Percentiles rank a stretch among this genome's conserved stretches.
These are phyloP conservation scores for Chromoteleia sp. DNA, from an alignment of 2,888 invertebrate genomes.

Conservation along the genomic window DNA sequence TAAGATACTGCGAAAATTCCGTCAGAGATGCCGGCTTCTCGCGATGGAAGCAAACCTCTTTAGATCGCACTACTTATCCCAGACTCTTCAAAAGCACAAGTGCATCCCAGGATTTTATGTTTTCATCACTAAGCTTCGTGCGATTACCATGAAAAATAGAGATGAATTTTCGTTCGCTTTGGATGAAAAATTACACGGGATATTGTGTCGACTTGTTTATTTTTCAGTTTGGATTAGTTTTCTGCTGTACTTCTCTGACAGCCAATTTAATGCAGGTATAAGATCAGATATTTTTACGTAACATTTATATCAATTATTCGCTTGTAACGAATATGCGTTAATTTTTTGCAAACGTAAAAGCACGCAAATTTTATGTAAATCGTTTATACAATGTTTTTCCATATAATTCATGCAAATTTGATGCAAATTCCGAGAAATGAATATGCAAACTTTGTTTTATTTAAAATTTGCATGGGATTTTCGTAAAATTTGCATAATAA, in stretches of 20 bases:
- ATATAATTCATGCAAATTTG: too few relatives aligned
- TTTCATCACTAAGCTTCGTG: constrained; percentile 1
- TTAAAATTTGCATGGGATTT: too few relatives aligned
- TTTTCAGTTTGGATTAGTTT: neutral
- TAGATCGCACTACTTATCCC: constrained; percentile 9
- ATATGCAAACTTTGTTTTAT: too few relatives aligned
- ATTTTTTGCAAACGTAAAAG: too few relatives aligned
- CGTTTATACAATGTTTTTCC: too few relatives aligned
- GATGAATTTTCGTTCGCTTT: constrained; percentile 6
- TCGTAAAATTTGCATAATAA: too few relatives aligned
- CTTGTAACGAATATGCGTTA: too few relatives aligned
- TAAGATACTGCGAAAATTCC: constrained; percentile 23
- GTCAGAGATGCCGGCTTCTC: constrained; percentile 14
- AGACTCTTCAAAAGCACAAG: constrained; percentile 11
- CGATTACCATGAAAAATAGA: neutral
- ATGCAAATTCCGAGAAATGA: too few relatives aligned
- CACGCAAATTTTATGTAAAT: too few relatives aligned
- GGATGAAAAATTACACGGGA: constrained; percentile 4
- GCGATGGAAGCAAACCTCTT: constrained; percentile 34
- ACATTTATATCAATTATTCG: too few relatives aligned
- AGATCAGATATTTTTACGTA: too few relatives aligned
- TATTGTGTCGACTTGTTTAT: neutral
- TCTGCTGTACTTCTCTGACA: neutral
- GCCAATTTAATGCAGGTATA: too few relatives aligned
- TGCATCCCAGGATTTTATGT: constrained; percentile 25